Conservation (phyloP, 30 jellyfish, hydroid and myxozoan genomes). For the Aurelia aurita complex sp. Pacific region DNA sequence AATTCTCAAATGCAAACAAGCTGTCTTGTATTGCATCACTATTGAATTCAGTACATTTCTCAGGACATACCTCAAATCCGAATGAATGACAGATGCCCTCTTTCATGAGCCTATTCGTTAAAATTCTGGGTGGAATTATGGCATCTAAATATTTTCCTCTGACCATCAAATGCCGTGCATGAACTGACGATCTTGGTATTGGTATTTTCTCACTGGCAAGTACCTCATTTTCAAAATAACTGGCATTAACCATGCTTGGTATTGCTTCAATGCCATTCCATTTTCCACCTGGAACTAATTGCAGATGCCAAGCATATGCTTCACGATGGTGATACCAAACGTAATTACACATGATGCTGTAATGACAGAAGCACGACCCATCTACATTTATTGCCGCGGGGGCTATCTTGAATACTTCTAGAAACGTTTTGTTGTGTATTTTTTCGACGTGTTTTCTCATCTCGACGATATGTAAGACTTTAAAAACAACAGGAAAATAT, state of each 20-base stretch:
- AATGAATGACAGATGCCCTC: slow-evolving; percentile 15
- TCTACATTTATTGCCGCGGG: slow-evolving; percentile 2
- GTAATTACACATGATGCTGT: slow-evolving; percentile 40
- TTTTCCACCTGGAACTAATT: slow-evolving; percentile 29
- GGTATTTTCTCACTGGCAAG: slow-evolving; percentile 22
- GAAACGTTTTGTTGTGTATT: slow-evolving; percentile 30
- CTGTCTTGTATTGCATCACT: not conserved
- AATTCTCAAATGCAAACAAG: slow-evolving; percentile 32
- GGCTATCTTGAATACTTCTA: slow-evolving; percentile 33
- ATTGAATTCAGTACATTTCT: slow-evolving; percentile 29
- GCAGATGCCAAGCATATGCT: slow-evolving; percentile 48
- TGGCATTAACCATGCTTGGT: slow-evolving; percentile 27
- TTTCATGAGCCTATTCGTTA: not conserved
- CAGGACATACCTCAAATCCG: slow-evolving; percentile 31
- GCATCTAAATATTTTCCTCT: slow-evolving; percentile 4
- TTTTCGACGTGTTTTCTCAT: slow-evolving; percentile 43
- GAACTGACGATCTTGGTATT: slow-evolving; percentile 39
- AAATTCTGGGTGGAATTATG: not conserved
- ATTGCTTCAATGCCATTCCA: slow-evolving; percentile 34
- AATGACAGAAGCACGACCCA: slow-evolving; percentile 32
- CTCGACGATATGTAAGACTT: slow-evolving; percentile 26
- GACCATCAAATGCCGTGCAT: slow-evolving; percentile 36
- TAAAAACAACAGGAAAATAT: slow-evolving; percentile 55
- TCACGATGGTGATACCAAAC: slow-evolving; percentile 53
- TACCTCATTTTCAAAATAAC: slow-evolving; percentile 27